Conservation (phyloP, 2,113 vertebrate genomes). For the Scalopus aquaticus region DNA sequence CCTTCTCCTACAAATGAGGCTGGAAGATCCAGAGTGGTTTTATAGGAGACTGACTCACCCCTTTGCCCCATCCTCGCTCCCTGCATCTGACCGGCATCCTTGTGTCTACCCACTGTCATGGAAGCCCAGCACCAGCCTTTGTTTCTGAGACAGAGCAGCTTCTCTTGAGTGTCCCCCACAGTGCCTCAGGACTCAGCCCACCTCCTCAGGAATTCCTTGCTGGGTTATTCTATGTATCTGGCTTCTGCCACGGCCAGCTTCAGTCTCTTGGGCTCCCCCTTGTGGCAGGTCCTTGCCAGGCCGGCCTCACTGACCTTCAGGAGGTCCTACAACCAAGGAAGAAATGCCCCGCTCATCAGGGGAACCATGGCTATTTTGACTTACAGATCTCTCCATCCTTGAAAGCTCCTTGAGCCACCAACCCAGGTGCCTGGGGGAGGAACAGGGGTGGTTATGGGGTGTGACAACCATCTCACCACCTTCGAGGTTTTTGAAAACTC, state of each 20-base stretch:
- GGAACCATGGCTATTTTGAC: background rate
- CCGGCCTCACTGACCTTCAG: background rate
- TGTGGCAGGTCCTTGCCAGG: conserved; percentile 3
- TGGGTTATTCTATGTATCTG: too few species aligned
- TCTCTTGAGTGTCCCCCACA: background rate
- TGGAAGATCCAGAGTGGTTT: background rate
- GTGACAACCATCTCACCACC: background rate
- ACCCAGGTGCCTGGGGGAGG: background rate
- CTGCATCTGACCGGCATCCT: background rate
- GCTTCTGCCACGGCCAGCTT: background rate
- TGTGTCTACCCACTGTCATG: background rate
- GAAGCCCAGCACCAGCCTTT: background rate
- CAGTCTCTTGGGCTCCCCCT: conserved; percentile 54
- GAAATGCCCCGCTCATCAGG: background rate
- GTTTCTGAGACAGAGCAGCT: background rate
- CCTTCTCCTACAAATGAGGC: background rate
- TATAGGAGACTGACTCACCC: background rate
- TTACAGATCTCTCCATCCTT: background rate
- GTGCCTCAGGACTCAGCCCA: background rate
- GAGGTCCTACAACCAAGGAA: background rate
- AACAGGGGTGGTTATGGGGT: background rate
- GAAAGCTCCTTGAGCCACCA: background rate
- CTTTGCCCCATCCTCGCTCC: background rate
- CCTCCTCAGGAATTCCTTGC: background rate
- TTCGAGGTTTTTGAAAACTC: background rate